Evolutionary conservation across 1,140 invertebrate genomes (phyloP).

Genomic region (Zeugodacus cucurbitae): DNA sequence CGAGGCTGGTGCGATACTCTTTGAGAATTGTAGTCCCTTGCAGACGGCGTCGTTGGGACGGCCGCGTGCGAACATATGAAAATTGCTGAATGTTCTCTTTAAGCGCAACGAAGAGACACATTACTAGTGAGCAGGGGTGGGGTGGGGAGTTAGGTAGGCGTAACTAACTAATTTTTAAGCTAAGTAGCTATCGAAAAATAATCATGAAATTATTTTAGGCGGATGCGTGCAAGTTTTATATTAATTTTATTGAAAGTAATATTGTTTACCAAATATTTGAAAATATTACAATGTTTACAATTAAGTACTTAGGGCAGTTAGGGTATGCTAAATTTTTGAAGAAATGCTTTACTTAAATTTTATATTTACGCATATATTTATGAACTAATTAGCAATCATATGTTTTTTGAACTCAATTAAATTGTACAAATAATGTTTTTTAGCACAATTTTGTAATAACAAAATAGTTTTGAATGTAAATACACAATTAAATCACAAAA

Average conservation of each 20-base stretch:
- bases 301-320: background rate
- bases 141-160: background rate
- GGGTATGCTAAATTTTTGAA: background rate
- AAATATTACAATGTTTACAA: background rate
- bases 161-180: background rate
- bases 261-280: background rate
- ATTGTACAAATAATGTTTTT: constrained; percentile 11
- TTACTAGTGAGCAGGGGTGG: background rate
- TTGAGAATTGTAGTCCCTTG: constrained; percentile 56
- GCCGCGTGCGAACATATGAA: constrained; percentile 56
- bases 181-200: background rate
- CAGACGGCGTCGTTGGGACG: constrained; percentile 62
- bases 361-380: background rate
- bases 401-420: background rate
- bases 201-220: background rate
- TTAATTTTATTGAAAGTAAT: background rate
- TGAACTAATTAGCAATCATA: background rate
- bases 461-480: background rate
- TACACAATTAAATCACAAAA: constrained; percentile 10
- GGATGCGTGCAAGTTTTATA: background rate
- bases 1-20: constrained; percentile 48
- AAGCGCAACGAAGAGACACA: constrained; percentile 45
- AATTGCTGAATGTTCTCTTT: constrained; percentile 48
- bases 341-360: background rate
- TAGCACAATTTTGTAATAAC: constrained; percentile 12